Conservation (phyloP, 2,113 vertebrate genomes). For the Oncorhynchus masou region DNA sequence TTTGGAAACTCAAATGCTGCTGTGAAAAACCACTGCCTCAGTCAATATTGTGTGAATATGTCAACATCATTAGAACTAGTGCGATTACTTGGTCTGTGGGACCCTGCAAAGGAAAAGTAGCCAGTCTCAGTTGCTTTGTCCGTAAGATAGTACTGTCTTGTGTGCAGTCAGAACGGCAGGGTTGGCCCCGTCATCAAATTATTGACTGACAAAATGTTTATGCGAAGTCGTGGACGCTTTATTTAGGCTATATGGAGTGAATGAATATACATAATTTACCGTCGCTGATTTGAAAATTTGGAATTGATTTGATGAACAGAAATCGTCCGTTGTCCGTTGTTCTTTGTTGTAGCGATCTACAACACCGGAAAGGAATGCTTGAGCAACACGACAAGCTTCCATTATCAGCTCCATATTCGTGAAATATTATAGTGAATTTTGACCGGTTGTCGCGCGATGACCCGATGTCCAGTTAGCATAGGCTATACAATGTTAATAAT, state of each 20-base stretch:
- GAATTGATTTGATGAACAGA: background rate
- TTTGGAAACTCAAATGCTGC: constrained; percentile 88
- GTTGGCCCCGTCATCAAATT: background rate
- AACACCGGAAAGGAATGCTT: background rate
- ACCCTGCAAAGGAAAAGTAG: constrained; percentile 39
- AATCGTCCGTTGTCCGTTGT: background rate
- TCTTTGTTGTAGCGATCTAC: background rate
- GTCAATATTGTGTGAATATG: constrained; percentile 87
- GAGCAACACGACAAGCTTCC: background rate
- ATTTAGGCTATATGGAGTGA: background rate
- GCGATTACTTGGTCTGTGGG: constrained; percentile 65
- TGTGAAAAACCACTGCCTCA: constrained; percentile 82
- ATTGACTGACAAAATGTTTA: background rate
- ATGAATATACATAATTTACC: background rate
- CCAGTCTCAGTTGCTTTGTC: constrained; percentile 19
- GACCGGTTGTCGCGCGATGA: constrained; percentile 28
- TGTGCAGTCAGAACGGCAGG: constrained; percentile 26
- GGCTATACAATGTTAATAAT: background rate
- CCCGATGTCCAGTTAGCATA: constrained; percentile 20
- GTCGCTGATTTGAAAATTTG: background rate
- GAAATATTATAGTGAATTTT: constrained; percentile 32
- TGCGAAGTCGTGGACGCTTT: background rate
- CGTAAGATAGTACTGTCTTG: constrained; percentile 31
- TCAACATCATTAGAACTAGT: constrained; percentile 83
- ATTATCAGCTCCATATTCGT: too few species aligned